Base-by-base conservation (phyloP, 2,113 vertebrate genomes). In the Zosterops hypoxanthus region DNA sequence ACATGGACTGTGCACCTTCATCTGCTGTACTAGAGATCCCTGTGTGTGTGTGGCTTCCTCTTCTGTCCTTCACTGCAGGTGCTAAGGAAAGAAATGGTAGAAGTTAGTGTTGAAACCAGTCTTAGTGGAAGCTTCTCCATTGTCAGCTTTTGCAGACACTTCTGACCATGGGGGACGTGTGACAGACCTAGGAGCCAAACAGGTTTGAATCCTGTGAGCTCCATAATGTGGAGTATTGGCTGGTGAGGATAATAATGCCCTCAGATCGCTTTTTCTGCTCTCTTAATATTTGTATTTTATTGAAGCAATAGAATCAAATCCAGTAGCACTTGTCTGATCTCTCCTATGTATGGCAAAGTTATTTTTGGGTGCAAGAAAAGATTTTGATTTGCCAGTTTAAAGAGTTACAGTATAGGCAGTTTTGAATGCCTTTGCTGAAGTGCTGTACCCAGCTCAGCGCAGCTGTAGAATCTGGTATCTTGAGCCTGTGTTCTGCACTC, bases 181-280 rank as follows among this genome's bases (percentile, higher is more conserved):
- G 42, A 61, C 75, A 65, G 61, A 57, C 6, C 12, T 23, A 8
- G 66, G 12, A 82, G 24, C 0, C 1, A 61, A 33, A 23, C 9
- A 53, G 46, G 12, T 53, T 31, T 55, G 86, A 72, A 22, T 69
- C 23, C 19, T 65, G 14, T 3, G 18, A 71, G 42, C 18, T 70
- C n/a, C 23, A 9, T 2, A 7, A 19, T 0, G 0, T 42, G 55
- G 14, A 66, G 6, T 6, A 11, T n/a, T 66, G 52, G 5, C 63
- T 79, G 41, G 11, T n/a, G 66, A 76, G 53, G 18, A 46, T 26
- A 72, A 12, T 14, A 41, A 28, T 1, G 1, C n/a, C 25, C 28
- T 91, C 13, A 18, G 26, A 46, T 71, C 1, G 2, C 63, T 81
- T 44, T 3, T 52, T 39, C 23, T 79, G 14, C 29, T 25, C 33